These are phyloP conservation scores for Lindbergichthys nudifrons DNA, from an alignment of 2,797 vertebrate genomes.

Conservation along the genomic window DNA sequence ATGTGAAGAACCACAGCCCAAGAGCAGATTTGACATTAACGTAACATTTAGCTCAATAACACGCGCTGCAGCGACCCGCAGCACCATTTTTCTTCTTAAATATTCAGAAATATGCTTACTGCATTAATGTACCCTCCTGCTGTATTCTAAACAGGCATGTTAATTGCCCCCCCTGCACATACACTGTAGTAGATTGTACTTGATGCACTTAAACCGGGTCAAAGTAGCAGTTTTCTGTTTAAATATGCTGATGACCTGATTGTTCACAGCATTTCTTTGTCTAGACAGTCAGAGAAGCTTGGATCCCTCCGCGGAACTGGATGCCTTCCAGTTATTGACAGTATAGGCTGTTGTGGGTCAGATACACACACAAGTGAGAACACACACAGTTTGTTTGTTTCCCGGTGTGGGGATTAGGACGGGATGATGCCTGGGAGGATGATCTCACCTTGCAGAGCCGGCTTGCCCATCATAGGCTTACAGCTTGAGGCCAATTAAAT, in stretches of 20 bases:
- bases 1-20: slow-evolving; percentile 12
- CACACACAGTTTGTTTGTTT: slow-evolving; percentile 54
- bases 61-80: slow-evolving; percentile 2
- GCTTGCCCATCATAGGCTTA: slow-evolving; percentile 54
- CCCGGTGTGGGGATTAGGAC: slow-evolving; percentile 57
- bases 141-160: slow-evolving; percentile 19
- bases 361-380: slow-evolving; percentile 9
- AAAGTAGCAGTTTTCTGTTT: slow-evolving; percentile 58
- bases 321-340: slow-evolving; percentile 72
- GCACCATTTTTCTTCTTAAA: background rate
- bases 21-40: slow-evolving; percentile 41
- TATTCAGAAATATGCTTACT: background rate
- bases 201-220: slow-evolving; percentile 51
- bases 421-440: slow-evolving; percentile 63
- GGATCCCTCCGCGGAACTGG: slow-evolving; percentile 65
- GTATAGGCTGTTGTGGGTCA: slow-evolving; percentile 22
- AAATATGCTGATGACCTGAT: slow-evolving; percentile 78
- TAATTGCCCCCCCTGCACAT: background rate
- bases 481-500: slow-evolving; percentile 47
- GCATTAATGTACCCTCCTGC: slow-evolving; percentile 10
- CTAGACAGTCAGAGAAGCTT: slow-evolving; percentile 70
- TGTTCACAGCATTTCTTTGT: slow-evolving; percentile 66
- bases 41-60: slow-evolving; percentile 40
- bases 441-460: slow-evolving; percentile 65
- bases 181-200: slow-evolving; percentile 28